Conservation (phyloP, 1,140 invertebrate species). For the Chlorops oryzae region DNA sequence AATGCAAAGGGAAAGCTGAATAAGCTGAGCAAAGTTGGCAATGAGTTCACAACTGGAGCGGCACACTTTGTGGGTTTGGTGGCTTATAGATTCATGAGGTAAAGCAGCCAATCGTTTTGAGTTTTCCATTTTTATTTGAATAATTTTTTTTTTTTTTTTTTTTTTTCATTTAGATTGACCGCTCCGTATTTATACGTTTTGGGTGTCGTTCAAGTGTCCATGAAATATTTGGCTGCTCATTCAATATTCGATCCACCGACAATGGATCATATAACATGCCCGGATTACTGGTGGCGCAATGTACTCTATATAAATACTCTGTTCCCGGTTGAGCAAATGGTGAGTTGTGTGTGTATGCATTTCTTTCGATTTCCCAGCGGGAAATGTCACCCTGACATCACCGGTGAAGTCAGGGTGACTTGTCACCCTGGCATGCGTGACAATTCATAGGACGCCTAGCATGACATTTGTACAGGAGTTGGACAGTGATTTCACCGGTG, state of each 20-base stretch:
- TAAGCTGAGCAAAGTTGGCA: slow-evolving; percentile 62
- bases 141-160: neutral
- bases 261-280: slow-evolving; percentile 71
- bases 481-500: too few relatives aligned
- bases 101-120: too few relatives aligned
- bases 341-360: too few relatives aligned
- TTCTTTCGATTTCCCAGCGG: neutral
- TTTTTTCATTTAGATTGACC: slow-evolving; percentile 61
- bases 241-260: slow-evolving; percentile 77
- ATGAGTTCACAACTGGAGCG: slow-evolving; percentile 61
- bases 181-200: slow-evolving; percentile 78
- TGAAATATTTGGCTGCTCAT: slow-evolving; percentile 76
- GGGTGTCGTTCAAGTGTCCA: slow-evolving; percentile 68
- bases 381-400: too few relatives aligned
- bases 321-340: slow-evolving; percentile 80
- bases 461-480: too few relatives aligned
- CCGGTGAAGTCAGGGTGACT: too few relatives aligned
- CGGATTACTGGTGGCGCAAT: slow-evolving; percentile 82
- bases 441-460: too few relatives aligned
- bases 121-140: neutral
- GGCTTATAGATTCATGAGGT: slow-evolving; percentile 70
- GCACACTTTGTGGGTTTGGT: slow-evolving; percentile 74
- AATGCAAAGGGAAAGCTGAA: slow-evolving; percentile 74
- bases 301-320: slow-evolving; percentile 77
- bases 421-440: too few relatives aligned